Conservation (phyloP, 2,113 vertebrate species). For the Brachyhypopomus gauderio region DNA sequence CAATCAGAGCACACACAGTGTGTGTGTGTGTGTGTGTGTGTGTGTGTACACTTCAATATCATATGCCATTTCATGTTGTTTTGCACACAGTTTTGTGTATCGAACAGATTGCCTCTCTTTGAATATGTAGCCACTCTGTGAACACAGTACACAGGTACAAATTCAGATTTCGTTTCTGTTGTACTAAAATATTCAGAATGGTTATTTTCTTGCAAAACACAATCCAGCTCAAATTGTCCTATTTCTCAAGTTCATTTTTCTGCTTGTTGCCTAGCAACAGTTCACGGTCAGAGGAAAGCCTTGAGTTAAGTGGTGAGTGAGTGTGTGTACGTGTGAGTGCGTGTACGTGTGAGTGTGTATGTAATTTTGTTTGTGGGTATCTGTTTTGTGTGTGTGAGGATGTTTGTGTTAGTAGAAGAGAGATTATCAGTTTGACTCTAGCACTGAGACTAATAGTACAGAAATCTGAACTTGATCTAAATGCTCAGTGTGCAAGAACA, state of each 20-base stretch:
- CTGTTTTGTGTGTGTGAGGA: not conserved
- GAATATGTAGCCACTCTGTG: too few relatives aligned
- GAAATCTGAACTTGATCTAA: too few relatives aligned
- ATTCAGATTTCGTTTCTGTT: constrained; percentile 27
- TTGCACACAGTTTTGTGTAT: too few relatives aligned
- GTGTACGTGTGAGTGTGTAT: constrained; percentile 57
- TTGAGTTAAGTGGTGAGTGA: constrained; percentile 58
- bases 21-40: not conserved
- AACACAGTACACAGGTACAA: constrained; percentile 40
- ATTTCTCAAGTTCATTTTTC: constrained; percentile 71
- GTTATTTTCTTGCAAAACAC: constrained; percentile 50
- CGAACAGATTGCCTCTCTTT: too few relatives aligned
- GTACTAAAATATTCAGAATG: constrained; percentile 35
- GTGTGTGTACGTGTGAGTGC: constrained; percentile 43
- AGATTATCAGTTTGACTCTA: too few relatives aligned
- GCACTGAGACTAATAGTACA: too few relatives aligned
- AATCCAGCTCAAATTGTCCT: constrained; percentile 61
- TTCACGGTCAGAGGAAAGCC: constrained; percentile 58
- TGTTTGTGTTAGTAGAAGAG: too few relatives aligned
- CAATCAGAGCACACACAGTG: not conserved
- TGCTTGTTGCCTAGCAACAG: constrained; percentile 75
- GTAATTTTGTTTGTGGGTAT: not conserved
- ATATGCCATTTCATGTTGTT: too few relatives aligned
- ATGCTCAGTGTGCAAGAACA: too few relatives aligned
- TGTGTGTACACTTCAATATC: too few relatives aligned